phyloP scores from a whole-genome alignment of 2,113 vertebrate genomes.

The Prolemur simus region DNA sequence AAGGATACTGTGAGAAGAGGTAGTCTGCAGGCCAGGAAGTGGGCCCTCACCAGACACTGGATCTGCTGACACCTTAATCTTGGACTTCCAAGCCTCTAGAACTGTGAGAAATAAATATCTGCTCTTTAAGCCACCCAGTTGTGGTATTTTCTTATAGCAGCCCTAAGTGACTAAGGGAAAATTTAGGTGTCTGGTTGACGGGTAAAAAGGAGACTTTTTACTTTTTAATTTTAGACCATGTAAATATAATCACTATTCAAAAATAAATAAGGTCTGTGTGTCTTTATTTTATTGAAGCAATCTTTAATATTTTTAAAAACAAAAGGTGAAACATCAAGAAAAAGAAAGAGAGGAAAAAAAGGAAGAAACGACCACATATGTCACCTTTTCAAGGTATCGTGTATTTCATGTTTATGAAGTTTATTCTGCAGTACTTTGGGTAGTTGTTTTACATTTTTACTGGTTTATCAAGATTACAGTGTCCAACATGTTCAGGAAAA shows the following conservation, averaged over 20 bases:
- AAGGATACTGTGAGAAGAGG: not conserved
- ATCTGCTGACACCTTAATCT: not conserved
- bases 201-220: not conserved
- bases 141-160: not conserved
- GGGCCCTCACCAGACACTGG: not conserved
- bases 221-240: not conserved
- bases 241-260: not conserved
- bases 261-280: not conserved
- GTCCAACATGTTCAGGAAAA: not conserved
- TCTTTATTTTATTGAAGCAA: not conserved
- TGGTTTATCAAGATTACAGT: not conserved
- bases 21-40: not conserved
- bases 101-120: not conserved
- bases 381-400: constrained; percentile 93
- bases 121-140: not conserved
- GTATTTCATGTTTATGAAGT: not conserved
- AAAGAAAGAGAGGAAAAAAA: constrained; percentile 91
- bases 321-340: constrained; percentile 86
- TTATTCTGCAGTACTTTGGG: not conserved
- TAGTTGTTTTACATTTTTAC: not conserved
- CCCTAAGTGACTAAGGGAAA: not conserved
- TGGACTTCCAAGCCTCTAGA: not conserved
- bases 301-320: not conserved
- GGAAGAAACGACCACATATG: constrained; percentile 86
- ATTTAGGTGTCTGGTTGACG: not conserved